Conservation (phyloP, 2,113 vertebrate species). For the Nerophis lumbriciformis region DNA sequence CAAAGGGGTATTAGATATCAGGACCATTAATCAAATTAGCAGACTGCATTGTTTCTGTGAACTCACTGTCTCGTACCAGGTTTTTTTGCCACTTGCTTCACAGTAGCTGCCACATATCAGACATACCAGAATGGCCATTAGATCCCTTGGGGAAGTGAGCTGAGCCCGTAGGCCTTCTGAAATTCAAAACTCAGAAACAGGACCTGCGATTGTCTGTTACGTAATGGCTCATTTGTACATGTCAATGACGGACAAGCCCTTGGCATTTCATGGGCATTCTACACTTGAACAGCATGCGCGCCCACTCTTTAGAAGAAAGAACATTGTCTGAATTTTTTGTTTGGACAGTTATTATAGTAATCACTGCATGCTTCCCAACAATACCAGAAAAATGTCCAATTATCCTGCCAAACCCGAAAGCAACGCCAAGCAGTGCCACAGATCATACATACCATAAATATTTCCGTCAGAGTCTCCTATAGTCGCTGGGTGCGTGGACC, state of each 20-base stretch:
- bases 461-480: not conserved
- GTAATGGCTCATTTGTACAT: conserved; percentile 14
- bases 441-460: not conserved
- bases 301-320: too few relatives aligned
- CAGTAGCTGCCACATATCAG: conserved; percentile 14
- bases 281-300: conserved; percentile 5
- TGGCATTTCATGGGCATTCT: conserved; percentile 8
- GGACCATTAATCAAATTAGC: too few relatives aligned
- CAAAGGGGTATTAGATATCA: too few relatives aligned
- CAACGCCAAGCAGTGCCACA: too few relatives aligned
- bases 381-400: not conserved
- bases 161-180: conserved; percentile 18
- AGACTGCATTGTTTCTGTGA: not conserved
- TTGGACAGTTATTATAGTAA: too few relatives aligned
- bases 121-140: conserved; percentile 6
- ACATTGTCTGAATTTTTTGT: not conserved
- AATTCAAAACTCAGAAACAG: conserved; percentile 23
- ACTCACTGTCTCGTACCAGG: not conserved
- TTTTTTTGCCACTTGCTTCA: not conserved
- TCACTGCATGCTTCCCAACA: not conserved
- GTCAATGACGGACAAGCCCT: not conserved
- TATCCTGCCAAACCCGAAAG: not conserved
- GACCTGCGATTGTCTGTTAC: conserved; percentile 25
- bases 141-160: conserved; percentile 7
- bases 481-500: too few relatives aligned